Conservation (phyloP, 2,888 invertebrate genomes). For the Troglohyphantes excavatus region DNA sequence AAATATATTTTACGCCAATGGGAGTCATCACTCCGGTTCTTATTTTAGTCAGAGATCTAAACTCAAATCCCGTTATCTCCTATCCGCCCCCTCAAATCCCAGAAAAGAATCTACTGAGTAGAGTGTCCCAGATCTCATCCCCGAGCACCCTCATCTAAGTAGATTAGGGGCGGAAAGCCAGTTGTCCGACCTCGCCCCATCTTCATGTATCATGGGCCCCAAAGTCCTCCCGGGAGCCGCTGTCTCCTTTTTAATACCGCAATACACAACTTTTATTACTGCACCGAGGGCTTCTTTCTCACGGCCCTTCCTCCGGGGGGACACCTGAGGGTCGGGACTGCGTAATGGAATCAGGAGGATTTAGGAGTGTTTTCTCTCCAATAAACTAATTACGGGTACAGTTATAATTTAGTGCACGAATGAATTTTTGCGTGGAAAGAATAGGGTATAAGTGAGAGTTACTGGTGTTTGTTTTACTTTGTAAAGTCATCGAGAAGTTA, state of each 20-base stretch:
- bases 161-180: slow-evolving; percentile 19
- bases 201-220: slow-evolving; percentile 44
- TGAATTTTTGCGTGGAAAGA: not conserved
- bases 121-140: not conserved
- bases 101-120: no score
- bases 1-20: no score
- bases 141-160: slow-evolving; percentile 37
- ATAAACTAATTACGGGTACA: slow-evolving; percentile 53
- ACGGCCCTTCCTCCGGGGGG: slow-evolving; percentile 10
- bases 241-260: slow-evolving; percentile 47
- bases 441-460: slow-evolving; percentile 11
- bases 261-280: slow-evolving; percentile 40
- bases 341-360: slow-evolving; percentile 61
- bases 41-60: no score
- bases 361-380: slow-evolving; percentile 48
- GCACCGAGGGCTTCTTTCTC: not conserved
- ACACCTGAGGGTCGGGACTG: slow-evolving; percentile 1
- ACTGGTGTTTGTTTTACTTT: not conserved
- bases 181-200: slow-evolving; percentile 33
- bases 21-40: no score
- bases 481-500: not conserved
- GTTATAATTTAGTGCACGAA: slow-evolving; percentile 42
- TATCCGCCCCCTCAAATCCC: no score
- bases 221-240: not conserved
- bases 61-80: no score